Percentiles rank a stretch among this genome's conserved stretches.
These are phyloP conservation scores for Cyprinodon brontotheroides DNA, from an alignment of 2,113 vertebrate genomes.

Conservation along the genomic window DNA sequence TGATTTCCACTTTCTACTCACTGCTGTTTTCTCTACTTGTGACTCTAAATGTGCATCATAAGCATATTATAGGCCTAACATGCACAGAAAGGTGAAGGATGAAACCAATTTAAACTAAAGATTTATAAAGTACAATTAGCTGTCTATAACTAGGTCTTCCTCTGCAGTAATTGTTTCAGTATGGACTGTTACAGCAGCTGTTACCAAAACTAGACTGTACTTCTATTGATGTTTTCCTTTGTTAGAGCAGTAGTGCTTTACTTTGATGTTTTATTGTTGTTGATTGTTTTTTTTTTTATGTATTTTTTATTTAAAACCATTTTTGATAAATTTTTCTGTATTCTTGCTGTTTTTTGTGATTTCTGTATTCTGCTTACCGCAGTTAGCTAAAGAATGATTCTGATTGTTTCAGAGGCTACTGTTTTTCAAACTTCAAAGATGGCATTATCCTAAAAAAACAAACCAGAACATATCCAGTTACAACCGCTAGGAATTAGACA, in stretches of 20 bases:
- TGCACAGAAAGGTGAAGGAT: too few relatives aligned
- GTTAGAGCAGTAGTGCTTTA: background rate
- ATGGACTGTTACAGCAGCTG: background rate
- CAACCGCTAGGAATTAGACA: too few relatives aligned
- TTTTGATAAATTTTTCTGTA: slow-evolving; percentile 27
- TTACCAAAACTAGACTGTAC: background rate
- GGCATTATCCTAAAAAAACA: background rate
- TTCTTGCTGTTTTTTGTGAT: background rate
- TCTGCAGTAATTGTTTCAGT: background rate
- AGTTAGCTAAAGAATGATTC: background rate
- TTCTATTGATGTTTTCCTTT: background rate
- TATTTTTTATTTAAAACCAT: slow-evolving; percentile 40
- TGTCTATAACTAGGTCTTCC: background rate
- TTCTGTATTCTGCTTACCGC: background rate
- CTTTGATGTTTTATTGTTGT: slow-evolving; percentile 18
- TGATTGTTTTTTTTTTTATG: slow-evolving; percentile 6
- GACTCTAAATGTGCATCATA: background rate
- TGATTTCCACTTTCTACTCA: background rate
- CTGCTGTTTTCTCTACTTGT: background rate
- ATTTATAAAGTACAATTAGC: background rate
- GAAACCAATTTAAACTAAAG: background rate
- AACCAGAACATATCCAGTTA: background rate
- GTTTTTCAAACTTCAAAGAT: background rate
- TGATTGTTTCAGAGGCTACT: background rate
- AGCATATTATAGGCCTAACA: too few relatives aligned